Conservation (phyloP, 2,797 vertebrate species). For the Rhinichthys osculus region DNA sequence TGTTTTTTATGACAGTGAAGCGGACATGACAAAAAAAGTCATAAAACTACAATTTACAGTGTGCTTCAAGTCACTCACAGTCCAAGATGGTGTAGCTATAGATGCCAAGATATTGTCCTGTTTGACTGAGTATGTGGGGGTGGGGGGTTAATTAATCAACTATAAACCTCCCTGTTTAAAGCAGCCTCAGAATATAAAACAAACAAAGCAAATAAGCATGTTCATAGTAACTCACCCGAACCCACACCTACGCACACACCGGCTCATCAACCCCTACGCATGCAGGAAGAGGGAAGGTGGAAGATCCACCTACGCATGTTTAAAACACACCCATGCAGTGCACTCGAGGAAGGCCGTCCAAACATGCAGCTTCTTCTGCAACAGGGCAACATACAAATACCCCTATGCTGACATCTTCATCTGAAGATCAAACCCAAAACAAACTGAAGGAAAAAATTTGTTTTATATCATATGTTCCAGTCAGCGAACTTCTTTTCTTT, state of each 20-base stretch:
- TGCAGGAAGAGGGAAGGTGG: conserved; percentile 21
- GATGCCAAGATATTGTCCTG: not conserved
- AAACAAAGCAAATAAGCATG: conserved; percentile 10
- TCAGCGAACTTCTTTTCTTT: not conserved
- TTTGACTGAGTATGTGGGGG: not conserved
- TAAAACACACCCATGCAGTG: conserved; percentile 13
- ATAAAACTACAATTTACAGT: not conserved
- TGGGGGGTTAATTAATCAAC: not conserved
- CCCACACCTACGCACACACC: conserved; percentile 44
- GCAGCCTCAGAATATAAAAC: conserved; percentile 33
- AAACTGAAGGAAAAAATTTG: not conserved
- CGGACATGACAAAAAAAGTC: no score
- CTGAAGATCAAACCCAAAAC: conserved; percentile 33
- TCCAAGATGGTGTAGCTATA: not conserved
- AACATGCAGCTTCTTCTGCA: conserved; percentile 18
- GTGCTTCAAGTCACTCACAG: not conserved
- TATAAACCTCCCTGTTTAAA: conserved; percentile 42
- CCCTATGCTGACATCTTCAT: conserved; percentile 4
- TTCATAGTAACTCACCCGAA: conserved; percentile 32
- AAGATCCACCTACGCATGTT: conserved; percentile 41
- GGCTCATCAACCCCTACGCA: conserved; percentile 43
- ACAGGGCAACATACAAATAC: not conserved
- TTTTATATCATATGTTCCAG: not conserved
- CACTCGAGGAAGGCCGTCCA: conserved; percentile 7
- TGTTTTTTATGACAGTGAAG: not conserved